Evolutionary conservation across 2,113 vertebrate genomes (phyloP).

Genomic region (Ammodytes dubius): DNA sequence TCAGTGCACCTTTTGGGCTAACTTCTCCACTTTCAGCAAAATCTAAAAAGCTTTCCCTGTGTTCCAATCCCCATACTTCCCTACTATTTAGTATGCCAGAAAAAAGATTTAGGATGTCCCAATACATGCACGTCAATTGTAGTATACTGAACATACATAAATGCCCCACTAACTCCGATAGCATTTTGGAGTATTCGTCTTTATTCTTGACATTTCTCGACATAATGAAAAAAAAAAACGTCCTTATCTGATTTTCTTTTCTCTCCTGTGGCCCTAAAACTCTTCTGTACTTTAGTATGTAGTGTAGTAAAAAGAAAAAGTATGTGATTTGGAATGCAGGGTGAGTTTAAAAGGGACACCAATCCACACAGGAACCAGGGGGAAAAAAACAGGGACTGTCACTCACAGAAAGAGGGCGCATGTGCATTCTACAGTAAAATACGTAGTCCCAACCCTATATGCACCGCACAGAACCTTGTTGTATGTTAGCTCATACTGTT

Average conservation of each 20-base stretch:
- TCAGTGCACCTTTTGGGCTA: slow-evolving; percentile 10
- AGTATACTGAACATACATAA: too few species aligned
- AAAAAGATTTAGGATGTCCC: too few species aligned
- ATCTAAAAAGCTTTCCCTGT: too few species aligned
- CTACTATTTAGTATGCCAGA: too few species aligned
- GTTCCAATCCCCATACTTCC: too few species aligned
- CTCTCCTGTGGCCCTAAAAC: background rate
- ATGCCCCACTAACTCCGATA: too few species aligned
- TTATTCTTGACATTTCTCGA: too few species aligned
- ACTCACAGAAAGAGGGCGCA: background rate
- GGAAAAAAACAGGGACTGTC: slow-evolving; percentile 6
- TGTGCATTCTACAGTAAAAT: slow-evolving; percentile 1
- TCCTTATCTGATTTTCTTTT: too few species aligned
- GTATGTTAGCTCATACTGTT: background rate
- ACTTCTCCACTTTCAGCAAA: background rate
- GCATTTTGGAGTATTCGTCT: too few species aligned
- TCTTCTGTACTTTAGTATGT: background rate
- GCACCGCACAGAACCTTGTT: background rate
- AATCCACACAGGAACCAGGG: slow-evolving; percentile 23
- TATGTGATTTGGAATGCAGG: background rate
- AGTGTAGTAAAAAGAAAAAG: slow-evolving; percentile 9
- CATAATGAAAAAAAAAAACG: too few species aligned
- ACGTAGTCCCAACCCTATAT: background rate
- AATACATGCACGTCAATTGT: too few species aligned
- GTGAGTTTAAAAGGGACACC: slow-evolving; percentile 22